Base-by-base conservation (phyloP, 2,888 invertebrate genomes). In the Agrochola lota region DNA sequence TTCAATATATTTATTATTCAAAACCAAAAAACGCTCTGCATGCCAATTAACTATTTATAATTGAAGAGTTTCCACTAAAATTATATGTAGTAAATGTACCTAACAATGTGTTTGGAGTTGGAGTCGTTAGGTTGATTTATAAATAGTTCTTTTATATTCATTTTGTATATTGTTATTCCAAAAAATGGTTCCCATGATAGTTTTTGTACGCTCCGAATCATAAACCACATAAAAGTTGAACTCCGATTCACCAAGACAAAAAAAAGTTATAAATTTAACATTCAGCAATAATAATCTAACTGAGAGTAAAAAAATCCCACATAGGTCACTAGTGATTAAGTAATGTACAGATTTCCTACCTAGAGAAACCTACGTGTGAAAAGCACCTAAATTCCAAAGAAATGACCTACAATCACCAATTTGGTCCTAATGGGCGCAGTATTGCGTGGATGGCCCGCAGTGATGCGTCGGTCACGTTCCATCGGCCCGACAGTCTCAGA, bases 401-500 rank as follows among this genome's bases (percentile, higher is more conserved):
- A 69, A 84, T 76, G 40, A 68, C 60, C 64, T 59, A 83, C 60
- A 69, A 62, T 71, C 52, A 77, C 67, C 52, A 60, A 70, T 74
- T 80, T 57, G 70, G 71, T 49, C 60, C 77, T 77, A 87, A 83
- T 88, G 81, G 84, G 86, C 84, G 86, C 83, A 69, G 74, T 74
- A 77, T 84, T 88, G 86, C 88, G 81, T 83, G 75, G 74, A 77
- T 81, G 66, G 89, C 90, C 90, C 62, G 78, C 43, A 89, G 90
- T 84, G 83, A 84, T 83, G 81, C 78, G 60, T 72, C 72, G 77
- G 90, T 91, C 91, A 91, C 91, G 91, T 83, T 83, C 77, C 46
- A 59, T 60, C 77, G 52, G 52, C 26, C 57, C 73, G 84, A 82
- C 79, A 80, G 73, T 77, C 78, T 79, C 64, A 78, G 85, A 78